A percentile compares a stretch with the other conserved stretches of the same genome.
Conservation (phyloP, 2,797 vertebrate species). For the Poeciliopsis turneri region DNA sequence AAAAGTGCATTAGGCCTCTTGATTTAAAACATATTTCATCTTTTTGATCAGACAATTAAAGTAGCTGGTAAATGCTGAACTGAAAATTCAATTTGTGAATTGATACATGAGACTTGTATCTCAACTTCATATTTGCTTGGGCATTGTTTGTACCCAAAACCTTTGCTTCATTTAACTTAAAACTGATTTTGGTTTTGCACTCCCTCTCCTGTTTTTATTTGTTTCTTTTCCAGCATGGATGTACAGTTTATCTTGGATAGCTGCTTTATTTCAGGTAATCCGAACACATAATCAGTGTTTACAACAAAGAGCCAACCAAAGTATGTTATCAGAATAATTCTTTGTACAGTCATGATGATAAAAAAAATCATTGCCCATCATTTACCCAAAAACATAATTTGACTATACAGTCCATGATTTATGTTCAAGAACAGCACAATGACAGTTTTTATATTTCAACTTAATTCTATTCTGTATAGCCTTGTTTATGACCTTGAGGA, state of each 20-base stretch:
- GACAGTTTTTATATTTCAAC: conserved; percentile 9
- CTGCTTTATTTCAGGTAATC: background rate
- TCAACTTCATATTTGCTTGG: background rate
- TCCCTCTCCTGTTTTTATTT: background rate
- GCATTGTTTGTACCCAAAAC: background rate
- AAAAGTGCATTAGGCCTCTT: too few relatives aligned
- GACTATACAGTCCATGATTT: background rate
- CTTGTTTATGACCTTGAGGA: conserved; percentile 10
- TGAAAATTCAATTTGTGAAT: background rate
- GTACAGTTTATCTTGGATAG: background rate
- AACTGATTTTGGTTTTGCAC: background rate
- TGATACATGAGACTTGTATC: background rate
- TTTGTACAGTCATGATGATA: background rate
- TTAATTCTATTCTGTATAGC: conserved; percentile 8
- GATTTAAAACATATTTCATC: background rate
- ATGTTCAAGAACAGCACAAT: background rate
- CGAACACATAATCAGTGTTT: background rate
- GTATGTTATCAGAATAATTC: background rate
- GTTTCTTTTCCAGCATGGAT: background rate
- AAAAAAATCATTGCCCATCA: background rate
- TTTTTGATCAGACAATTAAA: background rate
- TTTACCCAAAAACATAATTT: background rate
- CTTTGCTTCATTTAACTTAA: background rate
- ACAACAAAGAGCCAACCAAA: background rate
- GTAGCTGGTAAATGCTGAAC: background rate